These are phyloP conservation scores for Chitala chitala DNA, from an alignment of 2,113 vertebrate genomes.

Conservation along the genomic window DNA sequence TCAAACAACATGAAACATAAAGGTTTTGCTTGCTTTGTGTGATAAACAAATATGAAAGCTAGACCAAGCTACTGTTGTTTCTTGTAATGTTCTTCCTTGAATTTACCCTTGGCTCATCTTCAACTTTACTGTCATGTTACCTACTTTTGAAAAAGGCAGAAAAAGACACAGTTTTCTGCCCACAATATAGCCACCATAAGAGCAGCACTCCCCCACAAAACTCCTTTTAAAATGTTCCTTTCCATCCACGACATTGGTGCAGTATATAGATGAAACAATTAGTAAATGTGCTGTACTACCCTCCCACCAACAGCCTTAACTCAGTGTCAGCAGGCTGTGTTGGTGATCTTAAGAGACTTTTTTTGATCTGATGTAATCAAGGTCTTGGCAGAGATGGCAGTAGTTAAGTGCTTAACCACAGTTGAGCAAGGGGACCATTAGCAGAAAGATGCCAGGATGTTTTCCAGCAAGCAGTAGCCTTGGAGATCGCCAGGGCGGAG, in stretches of 20 bases:
- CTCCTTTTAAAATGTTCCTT: not conserved
- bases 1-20: no score
- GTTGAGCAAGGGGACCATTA: not conserved
- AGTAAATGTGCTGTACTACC: not conserved
- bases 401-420: conserved; percentile 4
- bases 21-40: no score
- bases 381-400: conserved; percentile 17
- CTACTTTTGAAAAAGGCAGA: not conserved
- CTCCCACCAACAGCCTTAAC: not conserved
- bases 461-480: not conserved
- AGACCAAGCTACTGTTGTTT: no score
- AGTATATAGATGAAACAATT: not conserved
- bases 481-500: not conserved
- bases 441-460: conserved; percentile 1
- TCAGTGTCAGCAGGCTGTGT: not conserved
- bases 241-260: not conserved
- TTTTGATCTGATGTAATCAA: conserved; percentile 22
- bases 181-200: not conserved
- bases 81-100: no score
- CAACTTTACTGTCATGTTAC: not conserved
- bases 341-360: not conserved
- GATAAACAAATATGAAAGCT: no score
- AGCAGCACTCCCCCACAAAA: no score
- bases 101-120: no score
- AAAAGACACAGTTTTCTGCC: not conserved